Percentiles rank a stretch among this genome's conserved stretches.
phyloP scores from a whole-genome alignment of 2,888 invertebrate genomes.

The Anorthoa munda region DNA sequence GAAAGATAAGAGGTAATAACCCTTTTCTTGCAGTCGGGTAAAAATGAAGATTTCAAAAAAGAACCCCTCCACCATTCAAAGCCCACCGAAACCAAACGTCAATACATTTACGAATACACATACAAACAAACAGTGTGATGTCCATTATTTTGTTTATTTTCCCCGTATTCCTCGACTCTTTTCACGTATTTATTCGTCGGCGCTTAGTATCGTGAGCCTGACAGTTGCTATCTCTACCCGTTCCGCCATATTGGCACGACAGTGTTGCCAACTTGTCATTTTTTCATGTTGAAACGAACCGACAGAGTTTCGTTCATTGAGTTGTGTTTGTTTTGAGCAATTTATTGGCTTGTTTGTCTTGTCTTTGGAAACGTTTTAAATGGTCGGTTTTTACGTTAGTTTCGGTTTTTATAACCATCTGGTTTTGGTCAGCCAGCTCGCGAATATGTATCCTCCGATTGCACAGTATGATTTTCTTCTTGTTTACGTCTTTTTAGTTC shows the following conservation, averaged over 20 bases:
- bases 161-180: constrained; percentile 55
- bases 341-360: constrained; percentile 57
- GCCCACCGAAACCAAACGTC: constrained; percentile 34
- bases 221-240: constrained; percentile 73
- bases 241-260: constrained; percentile 70
- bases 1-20: too few species aligned
- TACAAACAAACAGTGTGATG: constrained; percentile 21
- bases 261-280: constrained; percentile 65
- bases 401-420: neutral
- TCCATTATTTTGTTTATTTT: constrained; percentile 48
- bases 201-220: constrained; percentile 68
- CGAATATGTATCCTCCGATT: too few species aligned
- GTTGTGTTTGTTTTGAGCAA: constrained; percentile 45
- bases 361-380: constrained; percentile 40
- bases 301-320: constrained; percentile 45
- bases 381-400: constrained; percentile 1
- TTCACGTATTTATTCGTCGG: constrained; percentile 62
- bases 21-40: too few species aligned
- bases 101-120: constrained; percentile 40
- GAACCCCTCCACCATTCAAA: neutral
- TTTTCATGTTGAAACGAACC: constrained; percentile 45
- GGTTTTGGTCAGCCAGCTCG: too few species aligned
- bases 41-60: constrained; percentile 11
- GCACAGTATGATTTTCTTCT: too few species aligned
- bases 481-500: too few species aligned